These are phyloP conservation scores for Mus spicilegus DNA, from an alignment of 2,113 vertebrate genomes.

Conservation along the genomic window DNA sequence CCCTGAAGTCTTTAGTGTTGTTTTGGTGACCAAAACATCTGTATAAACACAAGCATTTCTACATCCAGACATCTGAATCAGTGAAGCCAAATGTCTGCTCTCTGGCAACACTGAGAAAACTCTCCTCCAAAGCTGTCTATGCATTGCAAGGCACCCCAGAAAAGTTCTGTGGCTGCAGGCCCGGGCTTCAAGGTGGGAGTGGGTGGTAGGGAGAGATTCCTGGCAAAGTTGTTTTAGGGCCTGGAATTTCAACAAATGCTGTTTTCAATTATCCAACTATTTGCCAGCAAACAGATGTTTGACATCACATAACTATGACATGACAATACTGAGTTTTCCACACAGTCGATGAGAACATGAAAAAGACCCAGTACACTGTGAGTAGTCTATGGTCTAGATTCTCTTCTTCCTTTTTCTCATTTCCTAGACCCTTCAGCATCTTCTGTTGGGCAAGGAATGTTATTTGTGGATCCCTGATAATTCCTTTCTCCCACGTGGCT, in stretches of 20 bases:
- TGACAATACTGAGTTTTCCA: conserved; percentile 30
- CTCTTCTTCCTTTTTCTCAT: not conserved
- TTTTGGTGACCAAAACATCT: conserved; percentile 57
- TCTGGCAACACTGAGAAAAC: conserved; percentile 3
- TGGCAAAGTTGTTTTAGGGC: not conserved
- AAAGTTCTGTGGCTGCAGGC: not conserved
- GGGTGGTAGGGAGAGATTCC: not conserved
- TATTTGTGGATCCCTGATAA: not conserved
- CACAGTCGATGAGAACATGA: not conserved
- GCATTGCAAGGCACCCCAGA: not conserved
- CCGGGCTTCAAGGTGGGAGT: not conserved
- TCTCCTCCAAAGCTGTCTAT: not conserved
- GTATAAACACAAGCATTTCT: conserved; percentile 54
- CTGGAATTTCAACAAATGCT: conserved; percentile 59
- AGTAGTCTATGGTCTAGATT: not conserved
- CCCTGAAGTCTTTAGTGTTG: conserved; percentile 49
- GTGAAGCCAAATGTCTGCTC: not conserved
- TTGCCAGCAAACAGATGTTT: conserved; percentile 71
- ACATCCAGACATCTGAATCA: conserved; percentile 25
- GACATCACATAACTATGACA: conserved; percentile 37
- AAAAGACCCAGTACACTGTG: not conserved
- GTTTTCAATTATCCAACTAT: conserved; percentile 64
- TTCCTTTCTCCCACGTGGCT: not conserved
- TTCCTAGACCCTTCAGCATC: rapidly evolving
- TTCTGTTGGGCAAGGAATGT: not conserved